Evolutionary conservation across 2,888 invertebrate genomes (phyloP).

Genomic region (Drosophila buzzatii): DNA sequence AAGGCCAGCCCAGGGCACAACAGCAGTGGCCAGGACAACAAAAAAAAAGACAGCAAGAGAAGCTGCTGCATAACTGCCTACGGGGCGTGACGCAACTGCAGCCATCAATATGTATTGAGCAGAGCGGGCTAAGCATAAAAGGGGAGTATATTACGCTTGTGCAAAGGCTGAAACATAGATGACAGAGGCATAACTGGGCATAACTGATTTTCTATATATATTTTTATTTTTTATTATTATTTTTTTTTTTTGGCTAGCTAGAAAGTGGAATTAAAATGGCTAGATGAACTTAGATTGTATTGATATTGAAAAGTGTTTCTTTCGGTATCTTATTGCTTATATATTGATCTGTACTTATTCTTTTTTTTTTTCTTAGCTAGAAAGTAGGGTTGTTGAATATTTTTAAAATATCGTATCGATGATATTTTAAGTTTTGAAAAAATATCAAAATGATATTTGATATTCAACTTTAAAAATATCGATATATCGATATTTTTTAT

Average conservation of each 20-base stretch:
- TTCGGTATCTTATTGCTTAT: too few relatives aligned
- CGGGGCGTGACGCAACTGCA: slow-evolving; percentile 11
- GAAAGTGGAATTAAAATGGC: background rate
- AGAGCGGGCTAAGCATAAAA: background rate
- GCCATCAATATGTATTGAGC: slow-evolving; percentile 44
- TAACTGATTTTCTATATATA: slow-evolving; percentile 7
- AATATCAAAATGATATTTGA: too few relatives aligned
- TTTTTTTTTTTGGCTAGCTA: too few relatives aligned
- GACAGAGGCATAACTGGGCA: background rate
- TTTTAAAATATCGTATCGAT: too few relatives aligned
- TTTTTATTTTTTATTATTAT: background rate
- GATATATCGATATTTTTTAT: too few relatives aligned
- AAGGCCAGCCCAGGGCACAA: slow-evolving; percentile 2
- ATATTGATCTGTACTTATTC: too few relatives aligned
- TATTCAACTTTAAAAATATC: too few relatives aligned
- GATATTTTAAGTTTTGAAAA: too few relatives aligned
- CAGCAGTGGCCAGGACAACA: background rate
- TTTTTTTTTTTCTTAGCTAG: too few relatives aligned
- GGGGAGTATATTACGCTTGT: background rate
- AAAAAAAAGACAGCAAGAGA: background rate
- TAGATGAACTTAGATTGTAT: background rate
- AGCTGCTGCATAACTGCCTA: slow-evolving; percentile 3
- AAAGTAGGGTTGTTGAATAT: too few relatives aligned
- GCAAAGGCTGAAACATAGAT: background rate
- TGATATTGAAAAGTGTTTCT: background rate